Evolutionary conservation across 2,797 vertebrate species (phyloP), one percentile per base, ranked within the genome.

Genomic region (Ataeniobius toweri): DNA sequence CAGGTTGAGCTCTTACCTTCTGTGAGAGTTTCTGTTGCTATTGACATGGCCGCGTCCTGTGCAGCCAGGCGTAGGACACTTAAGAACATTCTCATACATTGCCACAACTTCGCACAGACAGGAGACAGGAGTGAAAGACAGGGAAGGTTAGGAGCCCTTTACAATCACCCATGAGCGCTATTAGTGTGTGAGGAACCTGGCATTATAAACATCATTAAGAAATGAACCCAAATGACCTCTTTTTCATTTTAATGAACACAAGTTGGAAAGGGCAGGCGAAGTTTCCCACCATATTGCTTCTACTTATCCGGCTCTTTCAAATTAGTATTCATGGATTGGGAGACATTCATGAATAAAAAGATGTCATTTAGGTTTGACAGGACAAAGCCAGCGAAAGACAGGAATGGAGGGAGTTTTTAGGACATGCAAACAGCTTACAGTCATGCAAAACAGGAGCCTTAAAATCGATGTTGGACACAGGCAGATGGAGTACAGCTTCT

Each of bases 21-120:
- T 91, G 95, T 99, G 98, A 71, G 98, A 99, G 96, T 99, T 99
- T 97, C 98, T 97, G 98, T 99, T 99, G 97, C 98, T 99, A 96
- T 99, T 99, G 95, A 99, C 98, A 95, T 99, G 98, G 95, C 98
- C 98, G 83, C 98, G 97, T 96, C 98, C 98, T 88, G 98, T 99
- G 97, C 98, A 99, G 97, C 98, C 98, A 81, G 96, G 98, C 94
- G 98, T 99, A 95, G 98, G 98, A 97, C 98, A 99, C 97, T 99
- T 99, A 97, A 99, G 98, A 95, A 99, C 98, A 97, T 99, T 99
- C 96, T 99, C 98, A 96, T 99, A 98, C 98, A 99, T 99, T 96
- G 98, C 98, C 96, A 99, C 97, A 96, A 99, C 98, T 99, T 99
- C 93, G 93, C 88, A 95, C 88, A 91, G 92, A 93, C 87, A 91